Evolutionary conservation across 1,140 invertebrate species (phyloP).

Genomic region (Anastrepha obliqua): DNA sequence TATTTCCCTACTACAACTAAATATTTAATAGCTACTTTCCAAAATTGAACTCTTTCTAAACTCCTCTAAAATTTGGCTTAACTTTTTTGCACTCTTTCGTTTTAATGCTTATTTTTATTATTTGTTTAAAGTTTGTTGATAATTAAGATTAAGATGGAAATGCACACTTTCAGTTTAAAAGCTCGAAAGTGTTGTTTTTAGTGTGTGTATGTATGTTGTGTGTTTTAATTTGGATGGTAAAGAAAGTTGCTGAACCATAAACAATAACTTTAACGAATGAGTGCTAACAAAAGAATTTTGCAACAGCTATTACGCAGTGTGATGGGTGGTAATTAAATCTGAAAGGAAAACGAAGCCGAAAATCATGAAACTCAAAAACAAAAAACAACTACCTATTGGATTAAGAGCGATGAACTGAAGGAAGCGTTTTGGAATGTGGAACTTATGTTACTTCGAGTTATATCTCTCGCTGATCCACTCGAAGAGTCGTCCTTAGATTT

Average conservation of each 20-base stretch:
- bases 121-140: not conserved
- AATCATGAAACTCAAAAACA: no score
- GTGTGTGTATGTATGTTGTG: not conserved
- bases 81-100: not conserved
- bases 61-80: not conserved
- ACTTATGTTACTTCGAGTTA: no score
- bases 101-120: not conserved
- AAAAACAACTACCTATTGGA: no score
- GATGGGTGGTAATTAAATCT: not conserved
- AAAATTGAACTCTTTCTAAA: not conserved
- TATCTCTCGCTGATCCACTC: no score
- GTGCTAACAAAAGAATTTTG: not conserved
- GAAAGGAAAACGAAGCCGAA: no score
- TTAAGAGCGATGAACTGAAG: no score
- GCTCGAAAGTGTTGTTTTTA: not conserved
- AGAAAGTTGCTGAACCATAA: slow-evolving; percentile 8
- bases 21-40: not conserved
- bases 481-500: no score
- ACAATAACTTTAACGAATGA: not conserved
- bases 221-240: not conserved
- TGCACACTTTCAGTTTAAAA: not conserved
- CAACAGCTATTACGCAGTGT: not conserved
- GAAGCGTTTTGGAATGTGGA: no score
- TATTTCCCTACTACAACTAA: no score
- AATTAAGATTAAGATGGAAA: not conserved